Conservation (phyloP, 2,888 invertebrate genomes). For the Himalopsyche anomala region DNA sequence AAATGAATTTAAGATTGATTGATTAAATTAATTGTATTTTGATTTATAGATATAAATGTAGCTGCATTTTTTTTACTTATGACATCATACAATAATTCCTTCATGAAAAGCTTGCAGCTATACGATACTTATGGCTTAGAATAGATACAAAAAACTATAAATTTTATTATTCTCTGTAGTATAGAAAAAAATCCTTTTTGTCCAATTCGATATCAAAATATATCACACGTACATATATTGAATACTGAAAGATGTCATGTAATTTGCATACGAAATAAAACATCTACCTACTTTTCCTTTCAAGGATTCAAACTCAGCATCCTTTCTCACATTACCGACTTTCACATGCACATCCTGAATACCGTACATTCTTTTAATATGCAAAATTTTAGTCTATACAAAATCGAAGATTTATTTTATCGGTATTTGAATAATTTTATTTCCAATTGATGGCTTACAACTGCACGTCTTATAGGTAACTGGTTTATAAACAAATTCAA, state of each 20-base stretch:
- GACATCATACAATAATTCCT: background rate
- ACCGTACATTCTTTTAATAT: background rate
- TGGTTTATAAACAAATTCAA: background rate
- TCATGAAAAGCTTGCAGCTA: background rate
- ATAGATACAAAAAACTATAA: too few species aligned
- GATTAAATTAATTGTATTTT: too few species aligned
- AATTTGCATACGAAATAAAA: conserved; percentile 53
- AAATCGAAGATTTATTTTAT: conserved; percentile 24
- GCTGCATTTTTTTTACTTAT: too few species aligned
- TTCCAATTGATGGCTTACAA: background rate
- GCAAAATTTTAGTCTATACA: background rate
- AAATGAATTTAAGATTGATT: too few species aligned
- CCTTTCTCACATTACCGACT: background rate
- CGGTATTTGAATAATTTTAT: background rate
- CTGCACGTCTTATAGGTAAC: background rate
- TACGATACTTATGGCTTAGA: too few species aligned
- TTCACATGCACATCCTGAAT: background rate
- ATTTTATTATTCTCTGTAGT: too few species aligned
- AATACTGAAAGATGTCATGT: conserved; percentile 46
- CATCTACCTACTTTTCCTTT: background rate
- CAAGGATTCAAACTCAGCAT: background rate
- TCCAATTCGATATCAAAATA: conserved; percentile 61
- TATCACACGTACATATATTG: conserved; percentile 57
- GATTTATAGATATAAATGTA: too few species aligned
- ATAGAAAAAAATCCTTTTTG: background rate